phyloP scores from a whole-genome alignment of 1,140 invertebrate genomes.

The Cyclargus thomasi region DNA sequence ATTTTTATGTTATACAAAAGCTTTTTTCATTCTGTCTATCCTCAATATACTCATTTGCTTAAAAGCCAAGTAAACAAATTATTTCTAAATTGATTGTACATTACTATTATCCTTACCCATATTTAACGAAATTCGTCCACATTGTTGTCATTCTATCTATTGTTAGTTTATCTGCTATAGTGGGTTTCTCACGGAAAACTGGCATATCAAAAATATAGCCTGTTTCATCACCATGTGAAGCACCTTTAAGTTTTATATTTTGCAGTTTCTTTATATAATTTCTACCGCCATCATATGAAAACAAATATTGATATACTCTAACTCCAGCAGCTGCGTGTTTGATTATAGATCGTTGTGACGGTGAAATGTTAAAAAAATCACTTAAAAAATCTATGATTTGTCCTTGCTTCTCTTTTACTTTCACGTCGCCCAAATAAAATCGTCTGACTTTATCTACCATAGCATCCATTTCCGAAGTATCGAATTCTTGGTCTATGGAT shows the following conservation, averaged over 20 bases:
- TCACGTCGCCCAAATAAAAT: constrained; percentile 36
- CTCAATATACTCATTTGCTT: no score
- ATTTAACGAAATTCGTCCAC: constrained; percentile 49
- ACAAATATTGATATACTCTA: constrained; percentile 34
- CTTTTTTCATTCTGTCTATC: no score
- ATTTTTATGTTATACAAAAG: no score
- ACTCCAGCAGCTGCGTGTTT: constrained; percentile 28
- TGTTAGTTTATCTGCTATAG: constrained; percentile 32
- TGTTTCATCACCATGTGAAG: constrained; percentile 37
- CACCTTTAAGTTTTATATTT: constrained; percentile 27
- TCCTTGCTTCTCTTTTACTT: constrained; percentile 19
- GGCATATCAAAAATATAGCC: constrained; percentile 38
- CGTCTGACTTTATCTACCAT: constrained; percentile 25
- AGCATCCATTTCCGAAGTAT: constrained; percentile 17
- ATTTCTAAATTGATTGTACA: no score
- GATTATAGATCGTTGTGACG: constrained; percentile 23
- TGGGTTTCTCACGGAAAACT: constrained; percentile 20
- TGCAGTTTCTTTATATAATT: constrained; percentile 26
- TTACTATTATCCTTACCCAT: constrained; percentile 31
- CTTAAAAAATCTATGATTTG: constrained; percentile 26
- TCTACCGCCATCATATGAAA: constrained; percentile 34
- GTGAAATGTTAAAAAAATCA: constrained; percentile 33
- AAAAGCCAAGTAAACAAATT: no score
- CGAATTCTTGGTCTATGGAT: not conserved
- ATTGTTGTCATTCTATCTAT: constrained; percentile 41